These are phyloP conservation scores for Meloidogyne floridensis DNA, from an alignment of 1,140 invertebrate species.

Conservation along the genomic window DNA sequence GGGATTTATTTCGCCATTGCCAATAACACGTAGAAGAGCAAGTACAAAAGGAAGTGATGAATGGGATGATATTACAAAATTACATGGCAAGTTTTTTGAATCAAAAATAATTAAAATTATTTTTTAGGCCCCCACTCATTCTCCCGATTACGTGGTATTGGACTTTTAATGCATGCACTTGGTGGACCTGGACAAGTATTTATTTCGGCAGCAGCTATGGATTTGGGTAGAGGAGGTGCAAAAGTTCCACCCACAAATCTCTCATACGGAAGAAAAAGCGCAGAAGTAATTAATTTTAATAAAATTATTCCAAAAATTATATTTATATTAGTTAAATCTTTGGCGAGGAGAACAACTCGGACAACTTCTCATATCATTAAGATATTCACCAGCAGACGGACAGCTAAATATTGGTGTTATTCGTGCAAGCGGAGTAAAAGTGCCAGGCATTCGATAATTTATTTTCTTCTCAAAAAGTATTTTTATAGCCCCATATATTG, in stretches of 20 bases:
- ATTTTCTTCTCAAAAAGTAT: not conserved
- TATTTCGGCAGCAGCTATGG: not conserved
- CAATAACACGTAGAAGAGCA: slow-evolving; percentile 23
- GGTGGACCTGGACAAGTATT: slow-evolving; percentile 83
- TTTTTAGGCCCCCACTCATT: slow-evolving; percentile 75
- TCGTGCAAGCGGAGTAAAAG: slow-evolving; percentile 47
- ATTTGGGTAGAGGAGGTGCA: not conserved
- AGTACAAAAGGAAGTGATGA: slow-evolving; percentile 9
- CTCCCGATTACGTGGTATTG: slow-evolving; percentile 85
- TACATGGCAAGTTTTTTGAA: slow-evolving; percentile 5
- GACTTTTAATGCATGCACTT: slow-evolving; percentile 89
- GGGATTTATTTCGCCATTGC: slow-evolving; percentile 55
- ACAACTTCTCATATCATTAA: slow-evolving; percentile 78
- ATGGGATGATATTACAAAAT: slow-evolving; percentile 18
- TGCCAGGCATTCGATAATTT: slow-evolving; percentile 39
- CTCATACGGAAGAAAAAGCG: slow-evolving; percentile 9
- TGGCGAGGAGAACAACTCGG: slow-evolving; percentile 72
- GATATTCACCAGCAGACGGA: slow-evolving; percentile 78
- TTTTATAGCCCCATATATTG: slow-evolving; percentile 11
- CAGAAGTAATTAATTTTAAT: slow-evolving; percentile 6
- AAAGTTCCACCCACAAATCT: not conserved
- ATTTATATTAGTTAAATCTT: not conserved
- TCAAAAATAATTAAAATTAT: slow-evolving; percentile 11
- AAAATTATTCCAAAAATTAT: not conserved
- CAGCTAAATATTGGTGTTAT: slow-evolving; percentile 77